These are phyloP conservation scores for Eupithecia insigniata DNA, from an alignment of 2,888 invertebrate genomes.

Conservation along the genomic window DNA sequence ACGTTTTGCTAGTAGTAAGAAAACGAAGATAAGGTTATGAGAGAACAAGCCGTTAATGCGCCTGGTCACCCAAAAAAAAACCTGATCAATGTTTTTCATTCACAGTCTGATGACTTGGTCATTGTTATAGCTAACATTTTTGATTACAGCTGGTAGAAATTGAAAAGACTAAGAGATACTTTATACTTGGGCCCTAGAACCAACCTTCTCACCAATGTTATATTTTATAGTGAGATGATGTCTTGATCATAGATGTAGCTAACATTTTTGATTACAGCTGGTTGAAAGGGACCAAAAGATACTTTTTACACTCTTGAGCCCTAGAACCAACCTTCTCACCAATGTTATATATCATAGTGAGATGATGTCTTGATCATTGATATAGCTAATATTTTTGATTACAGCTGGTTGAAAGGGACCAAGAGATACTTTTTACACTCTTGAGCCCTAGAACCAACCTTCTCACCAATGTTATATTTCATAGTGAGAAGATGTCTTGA, in stretches of 20 bases:
- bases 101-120: neutral
- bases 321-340: conserved; percentile 10
- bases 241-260: neutral
- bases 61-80: conserved; percentile 7
- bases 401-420: conserved; percentile 13
- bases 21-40: neutral
- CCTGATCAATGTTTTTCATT: conserved; percentile 1
- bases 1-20: neutral
- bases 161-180: conserved; percentile 8
- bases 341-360: neutral
- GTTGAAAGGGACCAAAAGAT: conserved; percentile 8
- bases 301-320: conserved; percentile 11
- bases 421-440: conserved; percentile 11
- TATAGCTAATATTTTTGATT: neutral
- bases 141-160: neutral
- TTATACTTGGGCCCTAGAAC: conserved; percentile 14
- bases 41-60: neutral
- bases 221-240: neutral
- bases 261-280: conserved; percentile 6
- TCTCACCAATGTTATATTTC: conserved; percentile 11
- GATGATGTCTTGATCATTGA: conserved; percentile 1
- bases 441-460: conserved; percentile 7
- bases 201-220: conserved; percentile 12
- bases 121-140: conserved; percentile 1
- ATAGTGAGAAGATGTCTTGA: neutral